A percentile compares a stretch with the other conserved stretches of the same genome.
These are phyloP conservation scores for Chlorops oryzae DNA, from an alignment of 1,140 invertebrate species.

Conservation along the genomic window DNA sequence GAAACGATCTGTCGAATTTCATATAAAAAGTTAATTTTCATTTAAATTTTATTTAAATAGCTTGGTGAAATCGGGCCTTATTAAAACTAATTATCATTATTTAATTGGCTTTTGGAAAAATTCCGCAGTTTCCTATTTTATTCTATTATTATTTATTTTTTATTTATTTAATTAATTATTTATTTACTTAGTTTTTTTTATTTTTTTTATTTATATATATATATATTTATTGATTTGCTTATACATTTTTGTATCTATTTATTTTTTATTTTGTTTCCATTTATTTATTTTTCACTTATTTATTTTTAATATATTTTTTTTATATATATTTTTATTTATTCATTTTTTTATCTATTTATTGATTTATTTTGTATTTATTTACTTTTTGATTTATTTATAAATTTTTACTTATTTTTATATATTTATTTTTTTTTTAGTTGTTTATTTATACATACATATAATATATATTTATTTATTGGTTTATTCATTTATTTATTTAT, in stretches of 20 bases:
- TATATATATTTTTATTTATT: neutral
- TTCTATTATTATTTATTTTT: conserved; percentile 6
- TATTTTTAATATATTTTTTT: neutral
- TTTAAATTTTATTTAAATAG: no score
- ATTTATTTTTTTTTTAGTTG: neutral
- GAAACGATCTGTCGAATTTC: no score
- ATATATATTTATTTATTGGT: neutral
- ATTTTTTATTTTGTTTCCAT: conserved; percentile 1
- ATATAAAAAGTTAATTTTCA: no score
- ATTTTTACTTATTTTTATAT: neutral
- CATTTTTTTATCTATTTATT: no score
- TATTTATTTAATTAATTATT: conserved; percentile 34
- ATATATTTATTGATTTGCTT: conserved; percentile 14
- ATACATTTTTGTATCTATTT: neutral
- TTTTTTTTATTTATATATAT: conserved; percentile 40
- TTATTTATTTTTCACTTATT: neutral
- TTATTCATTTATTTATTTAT: neutral
- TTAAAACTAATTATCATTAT: no score
- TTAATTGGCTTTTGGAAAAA: no score
- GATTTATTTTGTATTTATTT: no score
- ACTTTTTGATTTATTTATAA: neutral
- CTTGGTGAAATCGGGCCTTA: no score
- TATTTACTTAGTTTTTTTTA: neutral
- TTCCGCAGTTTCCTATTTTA: no score
- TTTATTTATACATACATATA: neutral